phyloP scores from a whole-genome alignment of 2,888 invertebrate species.

The Chorisops tibialis region DNA sequence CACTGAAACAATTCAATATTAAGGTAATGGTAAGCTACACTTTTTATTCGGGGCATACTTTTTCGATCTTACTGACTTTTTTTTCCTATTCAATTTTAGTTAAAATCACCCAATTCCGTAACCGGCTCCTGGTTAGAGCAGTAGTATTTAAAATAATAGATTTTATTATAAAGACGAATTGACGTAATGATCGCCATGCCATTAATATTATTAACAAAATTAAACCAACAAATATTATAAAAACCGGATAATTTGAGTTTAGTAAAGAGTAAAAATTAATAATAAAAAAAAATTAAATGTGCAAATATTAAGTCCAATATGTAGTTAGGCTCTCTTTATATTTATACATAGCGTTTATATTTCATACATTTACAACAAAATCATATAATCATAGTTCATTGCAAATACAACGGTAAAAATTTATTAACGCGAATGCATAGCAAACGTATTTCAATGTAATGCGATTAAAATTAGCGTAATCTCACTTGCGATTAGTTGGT shows the following conservation, averaged over 20 bases:
- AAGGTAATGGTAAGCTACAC: constrained; percentile 56
- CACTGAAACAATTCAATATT: constrained; percentile 92
- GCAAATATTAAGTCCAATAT: constrained; percentile 29
- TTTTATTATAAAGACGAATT: background rate
- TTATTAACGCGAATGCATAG: background rate
- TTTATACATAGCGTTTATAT: constrained; percentile 27
- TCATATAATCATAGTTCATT: background rate
- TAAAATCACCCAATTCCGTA: constrained; percentile 71
- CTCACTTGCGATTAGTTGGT: too few relatives aligned
- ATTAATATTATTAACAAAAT: constrained; percentile 11
- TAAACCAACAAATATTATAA: background rate
- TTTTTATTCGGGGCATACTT: background rate
- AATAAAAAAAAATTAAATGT: constrained; percentile 23
- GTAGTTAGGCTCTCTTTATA: constrained; percentile 34
- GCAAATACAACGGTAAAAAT: background rate
- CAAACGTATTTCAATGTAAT: too few relatives aligned
- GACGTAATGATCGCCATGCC: constrained; percentile 15
- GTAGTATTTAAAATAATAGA: constrained; percentile 48
- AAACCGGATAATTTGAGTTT: background rate
- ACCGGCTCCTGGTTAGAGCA: constrained; percentile 81
- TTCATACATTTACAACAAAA: constrained; percentile 19
- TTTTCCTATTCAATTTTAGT: constrained; percentile 37
- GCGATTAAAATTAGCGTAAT: too few relatives aligned
- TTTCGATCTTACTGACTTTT: background rate
- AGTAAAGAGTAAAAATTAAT: background rate